Evolutionary conservation across 2,113 vertebrate genomes (phyloP), one percentile per base, ranked within the genome.

Genomic region (Lamprotornis superbus): DNA sequence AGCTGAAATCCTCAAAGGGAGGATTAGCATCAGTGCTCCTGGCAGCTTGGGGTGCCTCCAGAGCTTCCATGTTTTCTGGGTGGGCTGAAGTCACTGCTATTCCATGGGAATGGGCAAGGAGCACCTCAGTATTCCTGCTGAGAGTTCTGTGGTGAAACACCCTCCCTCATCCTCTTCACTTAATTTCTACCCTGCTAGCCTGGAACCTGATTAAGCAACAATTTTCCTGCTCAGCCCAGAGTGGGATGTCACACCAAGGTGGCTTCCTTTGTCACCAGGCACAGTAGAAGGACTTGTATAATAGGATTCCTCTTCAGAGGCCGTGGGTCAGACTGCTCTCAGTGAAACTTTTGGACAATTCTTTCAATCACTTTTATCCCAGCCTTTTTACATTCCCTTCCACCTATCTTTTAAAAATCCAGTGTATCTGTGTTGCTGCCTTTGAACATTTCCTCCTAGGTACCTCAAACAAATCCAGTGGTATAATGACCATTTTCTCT

Each of bases 351-450:
- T n/a, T 55, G n/a, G 53, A 78, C 74, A 93, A 83, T 20, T 87
- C 81, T 89, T 83, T 83, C 92, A 74, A 37, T 63, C 39, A 47
- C 75, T 92, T 96, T 96, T 44, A 94, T 89, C 73, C 35, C 60
- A 75, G 68, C n/a, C 70, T 82, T 95, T 85, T 49, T 57, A 73
- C 57, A 14, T 89, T 91, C 61, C 53, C n/a, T 89, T 53, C 80
- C 21, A 93, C 61, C 49, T 53, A 33, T 65, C 78, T 93, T 93
- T 89, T 50, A 85, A 85, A 95, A 94, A 95, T 82, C 70, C 67
- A 83, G 2, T 80, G 69, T 39, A 89, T 91, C 89, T 73, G 37
- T 76, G 61, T 67, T 71, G 46, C 84, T 83, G 74, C 42, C 63
- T 96, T 91, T 94, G 81, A 96, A 77, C 7, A 0, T 89, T 76